Base-by-base conservation (phyloP, 2,888 invertebrate species). In the Metallyticus violacea region DNA sequence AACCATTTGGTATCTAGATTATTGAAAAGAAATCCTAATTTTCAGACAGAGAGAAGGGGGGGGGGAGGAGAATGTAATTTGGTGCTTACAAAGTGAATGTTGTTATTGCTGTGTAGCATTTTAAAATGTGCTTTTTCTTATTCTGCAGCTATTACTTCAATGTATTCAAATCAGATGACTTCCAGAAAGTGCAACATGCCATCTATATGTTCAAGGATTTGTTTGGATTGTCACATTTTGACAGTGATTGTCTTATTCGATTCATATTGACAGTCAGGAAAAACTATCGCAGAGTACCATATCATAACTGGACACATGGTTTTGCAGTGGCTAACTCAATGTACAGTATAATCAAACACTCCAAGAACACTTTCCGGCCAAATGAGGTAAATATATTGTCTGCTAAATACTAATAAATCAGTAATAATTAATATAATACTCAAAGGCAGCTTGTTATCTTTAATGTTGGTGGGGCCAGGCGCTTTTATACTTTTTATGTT, bases 241-340 rank as follows among this genome's bases (percentile, higher is more conserved):
- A 97, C 89, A 91, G 93, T 28, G 94, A 94, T 88, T 94, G 94
- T 83, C 91, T 97, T 85, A 93, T 95, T 30, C 93, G 95, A 86
- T 97, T 97, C 90, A 94, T 96, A 1, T 91, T 97, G 89, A 97
- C 97, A 0, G 97, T 97, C 3, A 94, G 95, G 90, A 97, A 97
- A 91, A 97, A 97, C 92, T 97, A 97, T 90, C 93, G 97, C 7
- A 92, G 94, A 30, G 97, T 97, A 0, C 96, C 97, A 0, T 97
- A 97, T 90, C 97, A 97, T 91, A 97, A 97, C 91, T 97, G 97
- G 95, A 95, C 95, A 28, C 97, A 97, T 90, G 97, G 96, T 0
- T 97, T 97, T 93, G 95, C 97, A 0, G 97, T 97, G 0, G 97
- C 97, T 2, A 96, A 97, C 90, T 94, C 96, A 26, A 96, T 97